Evolutionary conservation across 2,797 vertebrate species (phyloP), one percentile per base, ranked within the genome.

Genomic region (Sebastes ruberrimus): DNA sequence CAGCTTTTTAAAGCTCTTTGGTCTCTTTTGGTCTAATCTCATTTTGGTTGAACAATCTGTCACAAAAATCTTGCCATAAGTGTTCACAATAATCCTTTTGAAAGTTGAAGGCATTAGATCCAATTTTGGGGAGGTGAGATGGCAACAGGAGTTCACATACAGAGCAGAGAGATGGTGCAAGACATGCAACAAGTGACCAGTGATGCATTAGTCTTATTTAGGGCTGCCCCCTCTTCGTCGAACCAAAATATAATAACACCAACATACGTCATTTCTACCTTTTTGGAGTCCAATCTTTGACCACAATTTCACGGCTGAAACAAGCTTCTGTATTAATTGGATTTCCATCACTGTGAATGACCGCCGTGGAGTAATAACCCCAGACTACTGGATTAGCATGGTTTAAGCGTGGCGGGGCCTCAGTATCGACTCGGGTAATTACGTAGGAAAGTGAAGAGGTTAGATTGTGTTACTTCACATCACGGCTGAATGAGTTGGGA

Each of bases 361-460:
- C n/a, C 32, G 4, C n/a, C 1, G 4, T 9, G 27, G 13, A 49
- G 81, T 55, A 22, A 65, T 14, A 38, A 63, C 8, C 7, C 59
- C 62, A 7, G 61, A 74, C 10, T 38, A 72, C 10, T 38, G 85
- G 88, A 89, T 87, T 86, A 93, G 16, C 16, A 3, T 3, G 22
- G 77, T 73, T 72, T 68, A 35, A 85, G 61, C 46, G 73, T 38
- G 62, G 46, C 33, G 1, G 38, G 35, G 33, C 69, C 25, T 76
- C 25, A 1, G 46, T 66, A 76, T 83, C 71, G 9, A 56, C 65
- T 86, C 77, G 63, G 84, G 74, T 86, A 72, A 86, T 90, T 60
- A 73, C 2, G 2, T 4, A 14, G 7, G 81, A 86, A 64, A 81
- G 71, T 77, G 78, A 81, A 66, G 78, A 66, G 49, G 32, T 74